A percentile compares a stretch with the other conserved stretches of the same genome.
Conservation (phyloP, 2,888 invertebrate genomes). For the Azorinus chamasolen region DNA sequence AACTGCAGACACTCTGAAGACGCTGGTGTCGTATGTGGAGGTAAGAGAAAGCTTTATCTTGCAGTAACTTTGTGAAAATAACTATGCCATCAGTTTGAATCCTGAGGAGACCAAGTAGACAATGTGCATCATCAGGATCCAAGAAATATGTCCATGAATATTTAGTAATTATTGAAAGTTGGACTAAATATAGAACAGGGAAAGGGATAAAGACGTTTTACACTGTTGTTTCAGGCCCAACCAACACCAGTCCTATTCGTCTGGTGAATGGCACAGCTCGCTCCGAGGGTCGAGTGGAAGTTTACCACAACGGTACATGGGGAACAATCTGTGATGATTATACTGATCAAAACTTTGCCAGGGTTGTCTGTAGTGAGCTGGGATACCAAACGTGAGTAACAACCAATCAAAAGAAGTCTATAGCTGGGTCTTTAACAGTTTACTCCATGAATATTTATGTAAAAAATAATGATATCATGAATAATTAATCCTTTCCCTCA, state of each 20-base stretch:
- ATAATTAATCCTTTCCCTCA: no score
- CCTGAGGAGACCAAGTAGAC: neutral
- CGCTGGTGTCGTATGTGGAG: constrained; percentile 71
- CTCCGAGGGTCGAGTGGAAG: constrained; percentile 68
- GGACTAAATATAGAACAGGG: no score
- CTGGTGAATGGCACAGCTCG: constrained; percentile 14
- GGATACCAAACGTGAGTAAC: constrained; percentile 60
- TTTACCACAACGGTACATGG: constrained; percentile 71
- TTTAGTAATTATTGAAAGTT: neutral
- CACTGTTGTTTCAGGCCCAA: constrained; percentile 2
- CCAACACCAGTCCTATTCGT: constrained; percentile 3
- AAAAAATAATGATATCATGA: no score
- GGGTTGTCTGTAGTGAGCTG: constrained; percentile 58
- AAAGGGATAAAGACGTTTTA: no score
- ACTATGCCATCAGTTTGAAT: neutral
- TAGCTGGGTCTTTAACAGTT: no score
- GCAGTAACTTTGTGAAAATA: no score
- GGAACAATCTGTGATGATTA: constrained; percentile 75
- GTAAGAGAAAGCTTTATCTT: constrained; percentile 29
- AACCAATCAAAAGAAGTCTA: no score
- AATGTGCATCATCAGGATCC: neutral
- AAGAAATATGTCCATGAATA: no score
- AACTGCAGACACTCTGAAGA: constrained; percentile 76
- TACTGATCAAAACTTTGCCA: constrained; percentile 54
- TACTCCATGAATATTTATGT: no score